Evolutionary conservation across 2,113 vertebrate species (phyloP).

Genomic region (Sylvia atricapilla): DNA sequence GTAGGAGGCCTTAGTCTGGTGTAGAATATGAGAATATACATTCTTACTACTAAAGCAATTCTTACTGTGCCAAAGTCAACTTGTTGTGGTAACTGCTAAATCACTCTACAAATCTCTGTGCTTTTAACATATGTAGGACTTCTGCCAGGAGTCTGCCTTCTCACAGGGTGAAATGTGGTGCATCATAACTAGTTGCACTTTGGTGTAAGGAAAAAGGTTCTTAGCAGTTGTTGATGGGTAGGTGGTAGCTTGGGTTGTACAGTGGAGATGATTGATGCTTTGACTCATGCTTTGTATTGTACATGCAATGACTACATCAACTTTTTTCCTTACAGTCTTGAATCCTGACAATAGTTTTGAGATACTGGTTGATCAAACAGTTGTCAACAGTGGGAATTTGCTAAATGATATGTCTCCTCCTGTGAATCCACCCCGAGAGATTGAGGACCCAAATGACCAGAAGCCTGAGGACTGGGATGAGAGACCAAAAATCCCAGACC

Average conservation of each 20-base stretch:
- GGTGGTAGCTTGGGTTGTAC: neutral
- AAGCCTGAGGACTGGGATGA: conserved; percentile 99
- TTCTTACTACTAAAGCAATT: neutral
- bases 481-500: conserved; percentile 94
- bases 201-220: neutral
- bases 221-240: neutral
- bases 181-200: neutral
- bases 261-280: neutral
- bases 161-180: neutral
- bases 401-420: conserved; percentile 90
- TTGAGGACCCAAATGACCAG: conserved; percentile 93
- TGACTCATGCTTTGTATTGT: neutral
- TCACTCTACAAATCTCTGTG: neutral
- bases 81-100: neutral
- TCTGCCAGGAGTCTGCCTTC: neutral
- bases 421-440: conserved; percentile 91
- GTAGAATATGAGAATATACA: neutral
- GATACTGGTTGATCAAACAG: conserved; percentile 89
- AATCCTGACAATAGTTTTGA: conserved; percentile 97
- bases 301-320: neutral
- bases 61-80: neutral
- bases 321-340: conserved; percentile 77
- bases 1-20: neutral
- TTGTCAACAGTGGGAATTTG: conserved; percentile 93
- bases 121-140: neutral